These are phyloP conservation scores for Drosophila affinis DNA, from an alignment of 2,888 invertebrate species.

Conservation along the genomic window DNA sequence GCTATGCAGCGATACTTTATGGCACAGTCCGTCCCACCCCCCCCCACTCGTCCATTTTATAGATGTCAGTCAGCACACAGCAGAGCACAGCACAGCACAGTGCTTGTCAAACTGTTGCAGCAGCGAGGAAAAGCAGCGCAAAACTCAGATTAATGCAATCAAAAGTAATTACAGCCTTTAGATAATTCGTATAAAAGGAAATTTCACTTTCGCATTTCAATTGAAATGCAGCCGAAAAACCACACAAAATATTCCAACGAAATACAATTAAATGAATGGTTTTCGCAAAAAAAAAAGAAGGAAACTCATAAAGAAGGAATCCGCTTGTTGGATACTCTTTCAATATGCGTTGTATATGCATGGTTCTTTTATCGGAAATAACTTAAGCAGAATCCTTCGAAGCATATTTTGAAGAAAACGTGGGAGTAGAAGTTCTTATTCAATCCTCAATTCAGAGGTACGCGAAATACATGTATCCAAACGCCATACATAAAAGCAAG, in stretches of 20 bases:
- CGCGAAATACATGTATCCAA: too few species aligned
- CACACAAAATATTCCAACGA: constrained; percentile 4
- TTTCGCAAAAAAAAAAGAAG: not conserved
- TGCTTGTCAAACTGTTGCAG: constrained; percentile 48
- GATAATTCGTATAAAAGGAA: constrained; percentile 39
- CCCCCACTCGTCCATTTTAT: constrained; percentile 24
- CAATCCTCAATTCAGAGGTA: too few species aligned
- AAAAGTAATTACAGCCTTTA: constrained; percentile 52
- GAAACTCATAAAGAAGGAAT: not conserved
- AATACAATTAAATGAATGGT: constrained; percentile 36
- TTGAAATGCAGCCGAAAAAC: constrained; percentile 20
- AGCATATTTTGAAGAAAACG: too few species aligned
- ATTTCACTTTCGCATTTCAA: constrained; percentile 43
- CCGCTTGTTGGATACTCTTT: not conserved
- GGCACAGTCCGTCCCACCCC: constrained; percentile 13
- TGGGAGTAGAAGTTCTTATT: too few species aligned
- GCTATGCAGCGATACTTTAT: constrained; percentile 56
- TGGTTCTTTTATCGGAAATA: too few species aligned
- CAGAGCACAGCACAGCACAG: constrained; percentile 49
- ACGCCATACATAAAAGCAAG: too few species aligned
- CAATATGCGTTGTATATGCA: too few species aligned
- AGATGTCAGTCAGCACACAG: constrained; percentile 3
- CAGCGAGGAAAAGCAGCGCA: constrained; percentile 21
- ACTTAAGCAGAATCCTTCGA: too few species aligned
- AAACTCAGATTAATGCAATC: constrained; percentile 60